These are phyloP conservation scores for Arctopsyche grandis DNA, from an alignment of 1,140 invertebrate species.

Conservation along the genomic window DNA sequence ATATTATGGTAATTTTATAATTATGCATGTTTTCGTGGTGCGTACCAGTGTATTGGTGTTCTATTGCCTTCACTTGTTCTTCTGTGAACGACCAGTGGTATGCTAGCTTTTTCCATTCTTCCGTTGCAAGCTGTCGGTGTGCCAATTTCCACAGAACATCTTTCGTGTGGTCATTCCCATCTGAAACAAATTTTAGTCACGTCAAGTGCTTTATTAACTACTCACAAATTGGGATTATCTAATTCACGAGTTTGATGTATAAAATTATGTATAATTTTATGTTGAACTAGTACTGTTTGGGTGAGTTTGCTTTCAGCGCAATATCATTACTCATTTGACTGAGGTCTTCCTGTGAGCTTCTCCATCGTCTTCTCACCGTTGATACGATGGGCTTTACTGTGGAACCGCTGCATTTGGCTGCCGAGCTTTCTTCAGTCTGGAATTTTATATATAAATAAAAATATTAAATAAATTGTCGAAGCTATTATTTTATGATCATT, in stretches of 20 bases:
- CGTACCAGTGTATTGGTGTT: slow-evolving; percentile 79
- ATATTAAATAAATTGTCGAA: not conserved
- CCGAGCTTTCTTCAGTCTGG: slow-evolving; percentile 56
- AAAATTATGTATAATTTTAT: not conserved
- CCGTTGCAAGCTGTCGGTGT: slow-evolving; percentile 73
- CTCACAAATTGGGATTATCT: too few species aligned
- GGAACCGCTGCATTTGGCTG: slow-evolving; percentile 52
- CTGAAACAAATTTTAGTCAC: slow-evolving; percentile 27
- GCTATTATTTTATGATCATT: not conserved
- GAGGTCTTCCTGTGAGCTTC: slow-evolving; percentile 59
- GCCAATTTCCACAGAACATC: slow-evolving; percentile 75
- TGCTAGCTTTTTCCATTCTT: slow-evolving; percentile 79
- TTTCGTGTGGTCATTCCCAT: slow-evolving; percentile 62
- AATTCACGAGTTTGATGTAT: too few species aligned
- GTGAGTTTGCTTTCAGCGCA: slow-evolving; percentile 26
- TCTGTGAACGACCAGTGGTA: slow-evolving; percentile 77
- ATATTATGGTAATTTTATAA: not conserved
- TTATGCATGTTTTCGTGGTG: slow-evolving; percentile 2
- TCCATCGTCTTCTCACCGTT: slow-evolving; percentile 58
- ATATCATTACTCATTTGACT: slow-evolving; percentile 46
- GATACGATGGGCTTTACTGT: slow-evolving; percentile 56
- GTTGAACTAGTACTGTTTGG: slow-evolving; percentile 22
- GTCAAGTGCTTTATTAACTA: slow-evolving; percentile 12
- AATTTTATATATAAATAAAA: slow-evolving; percentile 10
- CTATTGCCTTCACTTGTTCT: slow-evolving; percentile 78